Conservation (phyloP, 2,888 invertebrate genomes). For the Scrobipalpa atriplicella region DNA sequence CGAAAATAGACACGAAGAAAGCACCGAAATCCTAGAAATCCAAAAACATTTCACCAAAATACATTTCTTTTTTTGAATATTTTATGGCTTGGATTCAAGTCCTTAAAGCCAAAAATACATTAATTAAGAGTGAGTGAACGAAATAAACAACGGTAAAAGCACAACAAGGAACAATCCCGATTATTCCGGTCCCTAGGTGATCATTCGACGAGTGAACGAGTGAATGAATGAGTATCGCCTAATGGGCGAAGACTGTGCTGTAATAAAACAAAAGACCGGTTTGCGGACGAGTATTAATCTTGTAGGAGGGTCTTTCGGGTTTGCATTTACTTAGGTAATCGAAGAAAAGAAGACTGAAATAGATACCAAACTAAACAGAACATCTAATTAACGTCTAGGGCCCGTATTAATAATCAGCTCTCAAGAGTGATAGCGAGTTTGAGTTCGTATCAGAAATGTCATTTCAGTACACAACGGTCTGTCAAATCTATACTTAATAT, state of each 20-base stretch:
- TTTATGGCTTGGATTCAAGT: too few relatives aligned
- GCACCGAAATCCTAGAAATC: not conserved
- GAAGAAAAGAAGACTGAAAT: too few relatives aligned
- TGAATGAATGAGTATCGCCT: slow-evolving; percentile 62
- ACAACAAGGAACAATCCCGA: slow-evolving; percentile 55
- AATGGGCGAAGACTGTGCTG: slow-evolving; percentile 68
- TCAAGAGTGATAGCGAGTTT: too few relatives aligned
- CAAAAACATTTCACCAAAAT: not conserved
- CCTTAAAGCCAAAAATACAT: too few relatives aligned
- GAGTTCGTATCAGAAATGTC: too few relatives aligned
- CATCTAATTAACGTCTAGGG: too few relatives aligned
- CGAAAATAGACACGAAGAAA: not conserved
- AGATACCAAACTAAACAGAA: too few relatives aligned
- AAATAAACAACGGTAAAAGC: slow-evolving; percentile 36
- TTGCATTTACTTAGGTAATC: too few relatives aligned
- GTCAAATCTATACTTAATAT: too few relatives aligned
- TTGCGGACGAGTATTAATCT: slow-evolving; percentile 60
- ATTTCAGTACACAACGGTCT: too few relatives aligned
- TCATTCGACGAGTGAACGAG: slow-evolving; percentile 64
- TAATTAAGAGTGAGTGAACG: not conserved
- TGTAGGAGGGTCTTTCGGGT: slow-evolving; percentile 28
- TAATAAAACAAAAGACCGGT: slow-evolving; percentile 71
- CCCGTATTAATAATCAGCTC: too few relatives aligned
- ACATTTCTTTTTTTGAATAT: too few relatives aligned
- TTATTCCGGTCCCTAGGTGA: slow-evolving; percentile 72